phyloP scores from a whole-genome alignment of 2,113 vertebrate genomes.

The Illadopsis cleaveri region DNA sequence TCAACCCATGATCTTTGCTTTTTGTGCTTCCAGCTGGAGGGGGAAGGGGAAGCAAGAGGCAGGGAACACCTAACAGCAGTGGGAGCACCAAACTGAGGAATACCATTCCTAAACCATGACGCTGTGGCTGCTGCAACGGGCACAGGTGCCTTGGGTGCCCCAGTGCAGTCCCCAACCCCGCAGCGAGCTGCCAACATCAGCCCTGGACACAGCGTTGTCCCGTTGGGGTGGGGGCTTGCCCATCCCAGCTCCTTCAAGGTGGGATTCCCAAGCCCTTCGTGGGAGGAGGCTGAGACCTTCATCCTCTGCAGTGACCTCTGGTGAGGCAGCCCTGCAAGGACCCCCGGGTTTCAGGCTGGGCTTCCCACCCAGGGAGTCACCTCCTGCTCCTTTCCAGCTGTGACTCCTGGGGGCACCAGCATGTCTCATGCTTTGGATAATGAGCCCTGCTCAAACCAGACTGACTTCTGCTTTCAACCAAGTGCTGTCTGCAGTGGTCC shows the following conservation, averaged over 20 bases:
- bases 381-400: background rate
- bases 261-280: background rate
- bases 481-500: background rate
- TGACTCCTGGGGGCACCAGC: background rate
- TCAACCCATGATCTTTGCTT: background rate
- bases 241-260: background rate
- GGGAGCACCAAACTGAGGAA: background rate
- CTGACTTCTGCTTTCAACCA: background rate
- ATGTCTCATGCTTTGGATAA: accelerated
- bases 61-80: background rate
- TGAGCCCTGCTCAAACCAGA: background rate
- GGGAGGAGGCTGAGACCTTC: background rate
- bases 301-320: background rate
- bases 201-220: accelerated
- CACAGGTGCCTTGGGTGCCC: background rate
- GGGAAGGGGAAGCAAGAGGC: background rate
- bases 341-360: accelerated
- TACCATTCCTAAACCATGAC: background rate
- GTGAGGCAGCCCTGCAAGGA: background rate
- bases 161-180: background rate
- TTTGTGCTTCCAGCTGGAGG: background rate
- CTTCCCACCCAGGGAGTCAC: background rate
- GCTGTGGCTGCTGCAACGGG: background rate
- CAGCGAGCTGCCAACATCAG: accelerated
- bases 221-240: accelerated